Evolutionary conservation across 2,888 invertebrate genomes (phyloP), one percentile per base, ranked within the genome.

Genomic region (Bembecia ichneumoniformis): DNA sequence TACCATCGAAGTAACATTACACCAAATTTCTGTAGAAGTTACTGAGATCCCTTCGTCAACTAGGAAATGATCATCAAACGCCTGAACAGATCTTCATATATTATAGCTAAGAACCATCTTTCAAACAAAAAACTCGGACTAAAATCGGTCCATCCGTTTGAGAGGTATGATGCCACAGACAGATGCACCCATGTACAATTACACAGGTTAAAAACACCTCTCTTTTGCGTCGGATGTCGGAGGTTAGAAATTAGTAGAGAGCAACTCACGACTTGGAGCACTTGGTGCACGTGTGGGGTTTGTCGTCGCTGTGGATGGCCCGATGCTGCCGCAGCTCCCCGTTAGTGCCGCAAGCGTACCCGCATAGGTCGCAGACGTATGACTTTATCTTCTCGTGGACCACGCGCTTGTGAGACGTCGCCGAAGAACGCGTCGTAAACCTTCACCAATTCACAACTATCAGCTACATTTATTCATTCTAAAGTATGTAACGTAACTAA

Each of bases 261-360:
- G n/a, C n/a, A 15, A 44, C 77, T 67, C 55, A 88, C 89, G 78
- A 67, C 60, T 89, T 89, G 36, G 75, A 69, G 58, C 89, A 89
- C 48, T 82, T 82, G 49, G 71, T 71, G 71, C 89, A 89, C 34
- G 74, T 77, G 70, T 78, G 88, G 3, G 87, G 88, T 57, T 88
- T 89, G 58, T 84, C 88, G 58, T 89, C 88, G 68, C 88, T 88
- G 66, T 89, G 89, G 57, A 89, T 89, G 52, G 89, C 89, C 58
- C 88, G 78, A 61, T 89, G 89, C 58, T 89, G 89, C 1, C 87
- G 80, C 63, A 89, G 70, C 65, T 89, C 89, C 48, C 89, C 89
- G 66, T 83, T 84, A 53, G 89, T 89, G 49, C 89, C 88, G 68
- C 89, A 89, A 58, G 88, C 86, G 70, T 88, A 89, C 3, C 89